Conservation (phyloP, 2,888 invertebrate species). For the Ligdia adustata region DNA sequence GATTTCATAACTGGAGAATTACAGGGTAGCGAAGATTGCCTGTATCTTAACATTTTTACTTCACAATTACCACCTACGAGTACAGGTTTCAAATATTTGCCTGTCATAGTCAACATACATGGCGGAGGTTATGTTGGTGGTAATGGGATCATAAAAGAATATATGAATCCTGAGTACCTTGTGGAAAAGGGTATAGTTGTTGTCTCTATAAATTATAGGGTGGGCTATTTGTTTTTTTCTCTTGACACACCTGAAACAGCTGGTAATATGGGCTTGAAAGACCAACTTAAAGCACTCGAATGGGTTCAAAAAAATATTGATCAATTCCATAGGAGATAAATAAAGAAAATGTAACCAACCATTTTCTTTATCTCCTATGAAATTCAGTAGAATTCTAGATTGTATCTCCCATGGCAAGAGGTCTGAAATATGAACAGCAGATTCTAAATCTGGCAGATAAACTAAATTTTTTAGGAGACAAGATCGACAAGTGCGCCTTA, state of each 20-base stretch:
- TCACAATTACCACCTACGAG: constrained; percentile 48
- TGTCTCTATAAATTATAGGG: constrained; percentile 69
- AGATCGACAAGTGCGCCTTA: constrained; percentile 39
- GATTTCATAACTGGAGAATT: constrained; percentile 34
- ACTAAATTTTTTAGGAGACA: constrained; percentile 45
- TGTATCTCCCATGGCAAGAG: constrained; percentile 50
- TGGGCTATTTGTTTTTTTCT: constrained; percentile 66
- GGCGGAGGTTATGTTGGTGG: constrained; percentile 65
- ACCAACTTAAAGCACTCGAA: constrained; percentile 60
- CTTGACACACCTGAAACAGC: constrained; percentile 56
- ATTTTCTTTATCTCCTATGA: constrained; percentile 59
- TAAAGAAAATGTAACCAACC: constrained; percentile 56
- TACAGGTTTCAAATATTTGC: constrained; percentile 38
- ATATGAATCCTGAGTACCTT: constrained; percentile 61
- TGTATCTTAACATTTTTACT: constrained; percentile 63
- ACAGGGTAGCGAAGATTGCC: constrained; percentile 63
- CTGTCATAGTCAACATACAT: constrained; percentile 66
- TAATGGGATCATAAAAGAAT: constrained; percentile 51
- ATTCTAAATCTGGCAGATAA: constrained; percentile 41
- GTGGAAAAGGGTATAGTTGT: constrained; percentile 59
- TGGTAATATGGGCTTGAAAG: constrained; percentile 69
- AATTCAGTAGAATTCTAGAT: constrained; percentile 57
- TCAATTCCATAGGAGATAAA: constrained; percentile 60
- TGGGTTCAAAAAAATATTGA: constrained; percentile 62
- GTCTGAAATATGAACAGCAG: constrained; percentile 47